phyloP scores from a whole-genome alignment of 2,888 invertebrate species.

The Drosophila bunnanda region DNA sequence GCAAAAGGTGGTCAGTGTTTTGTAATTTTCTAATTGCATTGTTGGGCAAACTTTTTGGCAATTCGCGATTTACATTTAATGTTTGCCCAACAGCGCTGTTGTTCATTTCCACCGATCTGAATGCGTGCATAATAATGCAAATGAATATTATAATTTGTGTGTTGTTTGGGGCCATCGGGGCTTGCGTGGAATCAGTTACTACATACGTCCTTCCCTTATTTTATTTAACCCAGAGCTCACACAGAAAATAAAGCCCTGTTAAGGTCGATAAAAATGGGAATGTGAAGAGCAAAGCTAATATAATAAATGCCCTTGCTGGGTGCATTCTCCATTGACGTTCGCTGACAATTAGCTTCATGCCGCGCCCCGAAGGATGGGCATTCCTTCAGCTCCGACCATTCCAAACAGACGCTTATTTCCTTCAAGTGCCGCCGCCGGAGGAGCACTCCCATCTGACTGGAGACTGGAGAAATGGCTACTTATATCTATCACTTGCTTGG shows the following conservation, averaged over 20 bases:
- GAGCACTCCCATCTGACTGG: conserved; percentile 2
- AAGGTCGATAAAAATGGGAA: neutral
- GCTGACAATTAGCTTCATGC: conserved; percentile 39
- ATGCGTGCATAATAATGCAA: conserved; percentile 55
- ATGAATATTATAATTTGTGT: conserved; percentile 21
- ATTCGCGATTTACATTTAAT: conserved; percentile 59
- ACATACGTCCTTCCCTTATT: neutral
- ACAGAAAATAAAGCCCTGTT: neutral
- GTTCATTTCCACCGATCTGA: conserved; percentile 14
- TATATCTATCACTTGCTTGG: conserved; percentile 54
- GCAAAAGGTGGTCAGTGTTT: conserved; percentile 39
- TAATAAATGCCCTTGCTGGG: conserved; percentile 21
- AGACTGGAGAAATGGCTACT: conserved; percentile 45
- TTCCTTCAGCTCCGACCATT: conserved; percentile 24
- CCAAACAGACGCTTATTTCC: conserved; percentile 28
- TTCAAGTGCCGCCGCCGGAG: conserved; percentile 1
- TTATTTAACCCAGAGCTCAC: conserved; percentile 9
- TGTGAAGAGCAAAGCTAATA: conserved; percentile 8
- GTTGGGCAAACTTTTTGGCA: conserved; percentile 45
- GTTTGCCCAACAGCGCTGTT: conserved; percentile 13
- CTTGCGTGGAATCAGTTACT: too few relatives aligned
- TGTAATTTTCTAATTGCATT: conserved; percentile 68
- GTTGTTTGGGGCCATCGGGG: neutral
- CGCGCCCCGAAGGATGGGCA: neutral
- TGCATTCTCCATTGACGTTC: conserved; percentile 31